These are phyloP conservation scores for Carapus acus DNA, from an alignment of 2,797 vertebrate species.

Conservation along the genomic window DNA sequence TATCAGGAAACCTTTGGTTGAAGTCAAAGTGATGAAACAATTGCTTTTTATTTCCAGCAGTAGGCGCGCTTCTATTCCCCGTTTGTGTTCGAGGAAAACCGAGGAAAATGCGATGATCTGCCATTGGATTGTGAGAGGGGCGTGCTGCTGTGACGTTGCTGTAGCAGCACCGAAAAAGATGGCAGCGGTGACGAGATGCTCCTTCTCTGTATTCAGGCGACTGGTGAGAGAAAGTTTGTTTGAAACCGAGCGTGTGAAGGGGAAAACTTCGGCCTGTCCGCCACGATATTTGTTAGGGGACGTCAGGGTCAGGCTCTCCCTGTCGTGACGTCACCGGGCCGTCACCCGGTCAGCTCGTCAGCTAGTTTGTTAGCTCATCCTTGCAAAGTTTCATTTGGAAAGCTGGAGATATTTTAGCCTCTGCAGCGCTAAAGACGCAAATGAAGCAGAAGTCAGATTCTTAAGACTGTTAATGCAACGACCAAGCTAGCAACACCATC, in stretches of 20 bases:
- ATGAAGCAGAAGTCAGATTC: too few species aligned
- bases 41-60: background rate
- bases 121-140: slow-evolving; percentile 36
- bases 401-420: too few species aligned
- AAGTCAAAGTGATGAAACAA: too few species aligned
- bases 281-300: background rate
- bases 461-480: too few species aligned
- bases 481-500: too few species aligned
- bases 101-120: too few species aligned
- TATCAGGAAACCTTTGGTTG: too few species aligned
- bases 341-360: background rate
- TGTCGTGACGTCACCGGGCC: background rate
- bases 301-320: background rate
- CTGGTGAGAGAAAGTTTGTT: slow-evolving; percentile 74
- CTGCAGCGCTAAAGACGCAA: too few species aligned
- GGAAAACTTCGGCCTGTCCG: background rate
- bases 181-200: slow-evolving; percentile 78
- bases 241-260: background rate
- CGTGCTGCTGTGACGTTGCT: slow-evolving; percentile 39
- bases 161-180: slow-evolving; percentile 70
- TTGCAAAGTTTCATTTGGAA: background rate
- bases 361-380: background rate
- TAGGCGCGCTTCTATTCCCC: background rate
- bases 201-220: slow-evolving; percentile 63
- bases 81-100: too few species aligned